Conservation (phyloP, 2,113 vertebrate species). For the Dipodomys spectabilis region DNA sequence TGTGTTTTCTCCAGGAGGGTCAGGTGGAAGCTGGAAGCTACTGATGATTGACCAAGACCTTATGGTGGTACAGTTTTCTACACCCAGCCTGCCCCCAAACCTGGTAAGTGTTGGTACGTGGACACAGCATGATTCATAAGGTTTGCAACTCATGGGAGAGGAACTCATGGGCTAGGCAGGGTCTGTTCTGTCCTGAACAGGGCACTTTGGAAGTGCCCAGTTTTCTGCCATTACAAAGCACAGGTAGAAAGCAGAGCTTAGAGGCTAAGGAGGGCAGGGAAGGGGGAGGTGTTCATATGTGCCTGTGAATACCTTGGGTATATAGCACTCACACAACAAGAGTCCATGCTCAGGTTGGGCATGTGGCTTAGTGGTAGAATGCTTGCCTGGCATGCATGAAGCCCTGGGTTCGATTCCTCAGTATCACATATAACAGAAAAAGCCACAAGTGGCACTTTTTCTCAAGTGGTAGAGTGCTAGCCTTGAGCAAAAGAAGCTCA, state of each 20-base stretch:
- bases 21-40: slow-evolving; percentile 86
- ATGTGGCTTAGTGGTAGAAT: too few species aligned
- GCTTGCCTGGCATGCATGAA: too few species aligned
- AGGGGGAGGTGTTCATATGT: background rate
- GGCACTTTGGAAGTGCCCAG: background rate
- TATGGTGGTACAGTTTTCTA: slow-evolving; percentile 93
- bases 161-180: background rate
- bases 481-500: too few species aligned
- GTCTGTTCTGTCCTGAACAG: background rate
- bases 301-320: background rate
- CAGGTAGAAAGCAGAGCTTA: background rate
- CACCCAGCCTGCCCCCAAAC: slow-evolving; percentile 90
- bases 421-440: too few species aligned
- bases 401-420: too few species aligned
- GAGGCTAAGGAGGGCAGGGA: background rate
- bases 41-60: slow-evolving; percentile 92
- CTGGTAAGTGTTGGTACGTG: slow-evolving; percentile 86
- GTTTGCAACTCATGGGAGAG: background rate
- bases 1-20: slow-evolving; percentile 76
- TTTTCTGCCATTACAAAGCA: background rate
- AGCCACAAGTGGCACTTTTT: too few species aligned
- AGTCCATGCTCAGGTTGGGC: too few species aligned
- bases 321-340: background rate
- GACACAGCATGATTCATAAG: background rate
- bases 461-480: too few species aligned